phyloP scores from a whole-genome alignment of 2,113 vertebrate species.

The Gnathonemus echidnorhynchus region DNA sequence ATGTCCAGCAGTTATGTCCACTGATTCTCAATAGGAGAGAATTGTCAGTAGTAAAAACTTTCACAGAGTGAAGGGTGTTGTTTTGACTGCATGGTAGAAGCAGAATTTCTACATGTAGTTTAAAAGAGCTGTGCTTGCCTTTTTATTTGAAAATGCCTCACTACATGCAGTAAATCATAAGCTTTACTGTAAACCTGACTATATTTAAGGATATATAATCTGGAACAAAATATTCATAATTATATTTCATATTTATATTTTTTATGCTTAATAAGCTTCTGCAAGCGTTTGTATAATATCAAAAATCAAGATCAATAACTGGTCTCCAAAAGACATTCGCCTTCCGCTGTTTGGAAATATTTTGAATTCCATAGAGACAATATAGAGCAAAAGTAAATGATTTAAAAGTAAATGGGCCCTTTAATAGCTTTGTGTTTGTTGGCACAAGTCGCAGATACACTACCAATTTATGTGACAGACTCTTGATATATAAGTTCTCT shows the following conservation, averaged over 20 bases:
- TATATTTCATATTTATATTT: neutral
- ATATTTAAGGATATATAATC: neutral
- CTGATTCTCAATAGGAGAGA: neutral
- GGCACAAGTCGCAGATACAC: neutral
- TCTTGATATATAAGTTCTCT: neutral
- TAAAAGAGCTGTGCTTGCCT: neutral
- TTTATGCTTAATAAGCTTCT: neutral
- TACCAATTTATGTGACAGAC: neutral
- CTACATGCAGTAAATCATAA: neutral
- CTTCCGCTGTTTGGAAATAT: neutral
- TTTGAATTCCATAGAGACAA: neutral
- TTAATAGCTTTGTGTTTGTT: neutral
- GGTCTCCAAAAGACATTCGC: neutral
- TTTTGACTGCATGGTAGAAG: neutral
- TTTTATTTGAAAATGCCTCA: neutral
- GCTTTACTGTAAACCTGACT: neutral
- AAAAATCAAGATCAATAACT: neutral
- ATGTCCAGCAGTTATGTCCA: neutral
- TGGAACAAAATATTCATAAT: neutral
- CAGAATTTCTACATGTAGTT: neutral
- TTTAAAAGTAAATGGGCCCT: neutral
- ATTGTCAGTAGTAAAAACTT: neutral
- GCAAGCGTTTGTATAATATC: neutral
- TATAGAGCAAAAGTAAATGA: neutral
- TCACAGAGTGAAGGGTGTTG: neutral